phyloP scores from a whole-genome alignment of 2,888 invertebrate genomes.

The Oxytorus armatus region DNA sequence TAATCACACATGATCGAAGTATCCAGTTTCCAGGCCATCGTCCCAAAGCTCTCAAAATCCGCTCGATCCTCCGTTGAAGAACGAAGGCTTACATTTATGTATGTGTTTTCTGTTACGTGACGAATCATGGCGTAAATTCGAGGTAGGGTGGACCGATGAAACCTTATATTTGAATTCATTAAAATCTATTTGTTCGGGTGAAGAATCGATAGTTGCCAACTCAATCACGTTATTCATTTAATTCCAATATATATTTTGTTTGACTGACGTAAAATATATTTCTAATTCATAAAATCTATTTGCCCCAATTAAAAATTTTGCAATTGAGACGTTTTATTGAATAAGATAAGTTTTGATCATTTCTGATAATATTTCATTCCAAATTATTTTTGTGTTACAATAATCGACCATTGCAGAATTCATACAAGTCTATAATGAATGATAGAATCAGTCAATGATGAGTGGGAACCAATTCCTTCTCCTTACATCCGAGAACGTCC shows the following conservation, averaged over 20 bases:
- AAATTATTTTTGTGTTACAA: too few relatives aligned
- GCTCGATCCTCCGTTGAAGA: conserved; percentile 21
- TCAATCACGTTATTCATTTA: too few relatives aligned
- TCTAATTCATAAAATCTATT: not conserved
- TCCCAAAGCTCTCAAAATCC: conserved; percentile 26
- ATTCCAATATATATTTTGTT: too few relatives aligned
- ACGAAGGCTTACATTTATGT: not conserved
- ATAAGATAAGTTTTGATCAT: not conserved
- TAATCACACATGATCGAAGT: conserved; percentile 59
- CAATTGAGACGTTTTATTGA: not conserved
- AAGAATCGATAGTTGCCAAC: too few relatives aligned
- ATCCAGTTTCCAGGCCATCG: conserved; percentile 47
- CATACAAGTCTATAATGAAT: too few relatives aligned
- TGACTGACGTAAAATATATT: too few relatives aligned
- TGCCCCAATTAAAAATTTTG: not conserved
- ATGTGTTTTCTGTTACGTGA: not conserved
- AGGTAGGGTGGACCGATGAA: not conserved
- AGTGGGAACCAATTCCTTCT: too few relatives aligned
- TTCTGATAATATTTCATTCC: too few relatives aligned
- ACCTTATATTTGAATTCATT: not conserved
- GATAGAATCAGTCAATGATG: too few relatives aligned
- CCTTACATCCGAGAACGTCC: too few relatives aligned
- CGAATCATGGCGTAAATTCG: not conserved
- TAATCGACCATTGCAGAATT: too few relatives aligned
- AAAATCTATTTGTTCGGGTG: not conserved